Conservation (phyloP, 2,888 invertebrate species). For the Tachina fera region DNA sequence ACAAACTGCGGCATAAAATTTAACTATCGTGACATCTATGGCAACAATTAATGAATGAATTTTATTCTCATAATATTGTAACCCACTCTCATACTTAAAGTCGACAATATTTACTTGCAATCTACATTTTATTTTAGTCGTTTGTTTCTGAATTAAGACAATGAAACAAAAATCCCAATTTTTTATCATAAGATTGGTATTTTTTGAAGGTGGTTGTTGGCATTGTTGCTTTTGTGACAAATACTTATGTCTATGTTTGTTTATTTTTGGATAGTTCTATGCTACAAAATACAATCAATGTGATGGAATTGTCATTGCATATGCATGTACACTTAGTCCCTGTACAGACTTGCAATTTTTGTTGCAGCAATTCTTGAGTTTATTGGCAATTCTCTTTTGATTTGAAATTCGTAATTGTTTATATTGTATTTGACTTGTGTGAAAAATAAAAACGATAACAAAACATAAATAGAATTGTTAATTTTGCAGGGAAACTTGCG, state of each 20-base stretch:
- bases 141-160: constrained; percentile 37
- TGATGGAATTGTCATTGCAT: not conserved
- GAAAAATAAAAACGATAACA: no score
- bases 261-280: constrained; percentile 2
- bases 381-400: no score
- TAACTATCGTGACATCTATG: constrained; percentile 24
- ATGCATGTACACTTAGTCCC: not conserved
- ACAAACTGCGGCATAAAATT: constrained; percentile 22
- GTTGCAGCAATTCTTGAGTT: no score
- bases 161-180: constrained; percentile 46
- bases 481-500: no score
- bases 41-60: constrained; percentile 64
- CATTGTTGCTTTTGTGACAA: constrained; percentile 45
- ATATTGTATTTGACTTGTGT: no score
- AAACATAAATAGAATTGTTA: no score
- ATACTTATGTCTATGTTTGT: constrained; percentile 61
- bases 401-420: no score
- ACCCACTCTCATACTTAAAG: constrained; percentile 15
- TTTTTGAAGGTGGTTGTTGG: constrained; percentile 37
- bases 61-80: constrained; percentile 56
- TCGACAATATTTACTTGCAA: not conserved
- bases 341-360: no score
- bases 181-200: constrained; percentile 62
- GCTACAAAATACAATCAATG: no score
- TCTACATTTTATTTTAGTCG: constrained; percentile 20